Evolutionary conservation across 2,888 invertebrate genomes (phyloP).

Genomic region (Xylota sylvarum): DNA sequence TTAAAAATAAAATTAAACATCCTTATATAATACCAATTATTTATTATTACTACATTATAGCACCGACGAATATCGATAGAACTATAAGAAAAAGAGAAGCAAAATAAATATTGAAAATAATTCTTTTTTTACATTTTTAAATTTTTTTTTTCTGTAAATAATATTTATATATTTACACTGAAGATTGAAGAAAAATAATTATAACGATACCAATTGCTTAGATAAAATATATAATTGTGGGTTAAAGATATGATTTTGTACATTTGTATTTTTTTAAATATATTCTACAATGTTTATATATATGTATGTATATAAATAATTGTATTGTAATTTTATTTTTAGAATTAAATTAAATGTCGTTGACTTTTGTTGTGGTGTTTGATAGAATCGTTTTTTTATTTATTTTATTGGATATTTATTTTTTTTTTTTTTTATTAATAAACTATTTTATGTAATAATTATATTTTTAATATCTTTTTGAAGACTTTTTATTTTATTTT

Average conservation of each 20-base stretch:
- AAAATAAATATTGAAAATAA: constrained; percentile 44
- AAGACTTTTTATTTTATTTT: constrained; percentile 2
- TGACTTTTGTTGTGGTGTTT: constrained; percentile 49
- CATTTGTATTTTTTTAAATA: constrained; percentile 47
- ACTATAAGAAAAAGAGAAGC: constrained; percentile 46
- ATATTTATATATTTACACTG: constrained; percentile 64
- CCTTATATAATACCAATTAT: constrained; percentile 29
- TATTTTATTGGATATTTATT: constrained; percentile 28
- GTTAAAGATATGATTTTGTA: constrained; percentile 62
- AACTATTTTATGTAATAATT: constrained; percentile 22
- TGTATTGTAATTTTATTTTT: constrained; percentile 29
- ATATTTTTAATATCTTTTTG: constrained; percentile 3
- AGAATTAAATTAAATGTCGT: constrained; percentile 56
- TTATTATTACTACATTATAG: constrained; percentile 67
- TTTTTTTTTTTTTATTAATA: constrained; percentile 22
- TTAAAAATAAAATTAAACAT: neutral
- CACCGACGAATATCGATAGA: constrained; percentile 75
- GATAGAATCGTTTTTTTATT: constrained; percentile 11
- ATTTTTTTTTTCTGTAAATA: constrained; percentile 37
- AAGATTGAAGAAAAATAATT: constrained; percentile 17
- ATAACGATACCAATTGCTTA: constrained; percentile 3
- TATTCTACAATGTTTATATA: constrained; percentile 29
- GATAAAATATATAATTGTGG: neutral
- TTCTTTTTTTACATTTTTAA: constrained; percentile 23
- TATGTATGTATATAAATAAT: constrained; percentile 10